Conservation (phyloP, 2,113 vertebrate genomes). For the Bubo scandiacus region DNA sequence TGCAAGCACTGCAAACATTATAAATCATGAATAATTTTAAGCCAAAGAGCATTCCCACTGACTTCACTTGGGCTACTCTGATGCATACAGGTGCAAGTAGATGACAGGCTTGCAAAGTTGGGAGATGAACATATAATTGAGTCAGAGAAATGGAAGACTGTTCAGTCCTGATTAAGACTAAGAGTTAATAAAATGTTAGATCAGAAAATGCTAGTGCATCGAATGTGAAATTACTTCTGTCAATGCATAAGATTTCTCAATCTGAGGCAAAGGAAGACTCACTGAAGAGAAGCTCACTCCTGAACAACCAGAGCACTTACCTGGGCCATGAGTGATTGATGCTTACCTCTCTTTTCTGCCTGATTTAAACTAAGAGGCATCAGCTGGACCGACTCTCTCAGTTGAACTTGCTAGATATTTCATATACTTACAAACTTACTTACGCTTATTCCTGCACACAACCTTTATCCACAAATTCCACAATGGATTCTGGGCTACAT, state of each 20-base stretch:
- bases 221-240: background rate
- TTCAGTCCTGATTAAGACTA: background rate
- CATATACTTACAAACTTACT: background rate
- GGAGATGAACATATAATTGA: background rate
- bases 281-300: background rate
- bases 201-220: background rate
- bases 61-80: background rate
- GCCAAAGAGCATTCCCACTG: background rate
- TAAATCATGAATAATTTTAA: background rate
- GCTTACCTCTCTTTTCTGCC: background rate
- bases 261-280: background rate
- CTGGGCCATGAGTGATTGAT: background rate
- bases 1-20: background rate
- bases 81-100: background rate
- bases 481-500: background rate
- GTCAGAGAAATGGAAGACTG: background rate
- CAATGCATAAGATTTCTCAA: background rate
- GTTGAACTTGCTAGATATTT: background rate
- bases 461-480: background rate
- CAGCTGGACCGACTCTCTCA: background rate
- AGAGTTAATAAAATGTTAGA: background rate
- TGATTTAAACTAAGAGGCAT: background rate
- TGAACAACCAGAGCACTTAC: background rate
- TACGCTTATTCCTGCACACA: background rate
- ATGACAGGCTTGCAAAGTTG: background rate